Base-by-base conservation (phyloP, 2,797 vertebrate species). In the Typhlichthys eigenmanni region DNA sequence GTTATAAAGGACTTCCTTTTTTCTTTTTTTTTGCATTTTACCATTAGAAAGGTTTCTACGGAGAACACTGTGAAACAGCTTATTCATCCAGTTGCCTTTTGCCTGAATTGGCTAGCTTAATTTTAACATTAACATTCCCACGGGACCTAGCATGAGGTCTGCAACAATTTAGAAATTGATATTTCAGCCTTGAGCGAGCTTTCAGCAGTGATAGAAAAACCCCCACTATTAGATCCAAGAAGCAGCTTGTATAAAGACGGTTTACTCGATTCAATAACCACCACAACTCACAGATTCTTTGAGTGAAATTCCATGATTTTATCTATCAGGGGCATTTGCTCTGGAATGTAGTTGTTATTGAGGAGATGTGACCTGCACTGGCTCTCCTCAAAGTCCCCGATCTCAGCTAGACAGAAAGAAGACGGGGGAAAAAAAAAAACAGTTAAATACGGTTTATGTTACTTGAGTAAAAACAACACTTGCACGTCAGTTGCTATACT, bases 381-480 rank as follows among this genome's bases (percentile, higher is more conserved):
- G 62, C 91, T 93, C 91, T 98, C 98, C 86, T 99, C 98, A 81
- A 96, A 99, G 91, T 99, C 98, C 55, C 98, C 97, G 79, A 98
- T 96, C 91, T 99, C 98, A 57, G 97, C 98, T 99, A 87, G 58
- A 76, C 71, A 32, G 11, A 24, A 7, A 70, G 14, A 14, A 46
- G 54, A 29, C 17, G 24, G 43, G 53, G n/a, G 16, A 17, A 13
- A 14, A 47, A 47, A 52, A 38, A 38, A 38, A 38, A 38, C 38
- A 7, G 38, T 38, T 38, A 38, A 38, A 58, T 12, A 60, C 12
- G 51, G 11, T 4, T 64, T 2, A 49, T 34, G 29, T 68, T 64
- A 60, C 55, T 48, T 1, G n/a, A 11, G 1, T 38, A 4, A 32
- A 54, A 14, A 11, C 29, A 45, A 19, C 11, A 50, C 1, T 0